These are phyloP conservation scores for Trichogramma evanescens DNA, from an alignment of 2,888 invertebrate species.

Conservation along the genomic window DNA sequence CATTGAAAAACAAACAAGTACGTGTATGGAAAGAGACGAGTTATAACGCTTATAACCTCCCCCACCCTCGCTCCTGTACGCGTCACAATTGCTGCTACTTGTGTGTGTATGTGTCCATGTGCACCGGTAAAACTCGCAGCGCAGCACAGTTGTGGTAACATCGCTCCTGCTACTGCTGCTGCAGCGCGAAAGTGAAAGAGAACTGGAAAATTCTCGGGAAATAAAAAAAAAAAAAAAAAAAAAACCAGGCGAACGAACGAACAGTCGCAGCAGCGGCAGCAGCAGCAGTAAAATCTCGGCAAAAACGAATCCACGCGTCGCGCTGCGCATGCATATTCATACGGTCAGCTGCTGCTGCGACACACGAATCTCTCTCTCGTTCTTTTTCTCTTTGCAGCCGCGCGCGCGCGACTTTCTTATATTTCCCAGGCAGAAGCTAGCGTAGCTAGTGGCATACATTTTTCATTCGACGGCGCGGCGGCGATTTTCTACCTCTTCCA, in stretches of 20 bases:
- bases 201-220: background rate
- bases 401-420: slow-evolving; percentile 14
- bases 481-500: too few species aligned
- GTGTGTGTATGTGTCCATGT: too few species aligned
- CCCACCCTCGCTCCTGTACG: too few species aligned
- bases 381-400: background rate
- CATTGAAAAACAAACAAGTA: too few species aligned
- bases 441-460: slow-evolving; percentile 5
- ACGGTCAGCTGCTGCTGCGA: slow-evolving; percentile 6
- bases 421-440: background rate
- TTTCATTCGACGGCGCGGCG: slow-evolving; percentile 12
- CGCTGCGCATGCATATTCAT: slow-evolving; percentile 17
- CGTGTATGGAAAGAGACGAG: too few species aligned
- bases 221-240: slow-evolving; percentile 2
- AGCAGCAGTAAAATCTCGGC: too few species aligned
- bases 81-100: too few species aligned
- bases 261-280: background rate
- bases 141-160: too few species aligned
- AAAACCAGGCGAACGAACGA: background rate
- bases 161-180: too few species aligned
- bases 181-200: background rate
- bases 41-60: too few species aligned
- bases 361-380: background rate
- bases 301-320: too few species aligned
- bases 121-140: too few species aligned